These are phyloP conservation scores for Ciconia maguari DNA, from an alignment of 2,113 vertebrate species.

Conservation along the genomic window DNA sequence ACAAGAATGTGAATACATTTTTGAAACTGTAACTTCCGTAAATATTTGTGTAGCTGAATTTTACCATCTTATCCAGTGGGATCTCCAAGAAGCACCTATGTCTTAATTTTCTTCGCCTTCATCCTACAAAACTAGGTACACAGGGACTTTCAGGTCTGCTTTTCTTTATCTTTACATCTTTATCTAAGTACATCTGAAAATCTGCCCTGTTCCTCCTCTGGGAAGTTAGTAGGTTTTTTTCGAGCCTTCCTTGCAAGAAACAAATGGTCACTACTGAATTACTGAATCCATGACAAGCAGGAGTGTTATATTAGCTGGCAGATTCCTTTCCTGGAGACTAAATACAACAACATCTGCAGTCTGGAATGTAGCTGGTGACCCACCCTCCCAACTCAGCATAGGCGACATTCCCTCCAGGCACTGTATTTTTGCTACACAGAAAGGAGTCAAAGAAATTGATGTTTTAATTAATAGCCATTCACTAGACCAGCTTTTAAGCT, in stretches of 20 bases:
- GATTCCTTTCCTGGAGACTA: background rate
- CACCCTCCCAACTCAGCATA: background rate
- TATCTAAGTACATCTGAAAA: background rate
- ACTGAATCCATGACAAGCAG: background rate
- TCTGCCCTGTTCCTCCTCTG: background rate
- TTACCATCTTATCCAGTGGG: background rate
- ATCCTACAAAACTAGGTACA: background rate
- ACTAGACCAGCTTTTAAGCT: background rate
- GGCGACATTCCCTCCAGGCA: background rate
- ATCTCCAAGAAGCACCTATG: background rate
- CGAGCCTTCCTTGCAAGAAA: background rate
- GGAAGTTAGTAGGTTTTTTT: background rate
- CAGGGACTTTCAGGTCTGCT: background rate
- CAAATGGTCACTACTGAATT: background rate
- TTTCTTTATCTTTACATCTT: background rate
- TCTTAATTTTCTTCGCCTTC: background rate
- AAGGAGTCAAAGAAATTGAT: background rate
- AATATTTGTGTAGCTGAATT: background rate
- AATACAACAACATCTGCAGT: background rate
- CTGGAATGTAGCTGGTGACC: background rate
- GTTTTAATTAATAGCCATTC: background rate
- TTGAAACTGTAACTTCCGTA: background rate
- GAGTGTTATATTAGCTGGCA: background rate
- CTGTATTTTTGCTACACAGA: background rate
- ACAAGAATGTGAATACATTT: background rate